These are phyloP conservation scores for Neoniphon sammara DNA, from an alignment of 2,797 vertebrate genomes.

Conservation along the genomic window DNA sequence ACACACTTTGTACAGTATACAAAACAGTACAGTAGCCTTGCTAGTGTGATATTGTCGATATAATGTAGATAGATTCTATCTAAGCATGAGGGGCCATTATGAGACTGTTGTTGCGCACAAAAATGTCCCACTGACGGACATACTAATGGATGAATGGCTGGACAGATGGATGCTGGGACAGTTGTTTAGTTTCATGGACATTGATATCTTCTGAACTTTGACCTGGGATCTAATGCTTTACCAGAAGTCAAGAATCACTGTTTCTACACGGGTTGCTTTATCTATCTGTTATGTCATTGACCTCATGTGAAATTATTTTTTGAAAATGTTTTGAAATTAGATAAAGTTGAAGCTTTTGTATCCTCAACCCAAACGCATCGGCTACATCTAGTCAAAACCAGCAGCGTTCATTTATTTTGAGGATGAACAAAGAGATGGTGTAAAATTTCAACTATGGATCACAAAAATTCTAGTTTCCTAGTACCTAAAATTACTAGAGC, in stretches of 20 bases:
- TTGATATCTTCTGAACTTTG: constrained; percentile 11
- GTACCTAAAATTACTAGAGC: constrained; percentile 17
- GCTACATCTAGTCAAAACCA: constrained; percentile 11
- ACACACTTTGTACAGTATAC: constrained; percentile 13
- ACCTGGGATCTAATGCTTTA: background rate
- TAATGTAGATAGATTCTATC: background rate
- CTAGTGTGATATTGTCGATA: background rate
- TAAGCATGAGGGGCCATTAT: background rate
- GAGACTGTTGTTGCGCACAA: constrained; percentile 15
- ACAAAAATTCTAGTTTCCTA: constrained; percentile 17
- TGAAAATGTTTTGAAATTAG: background rate
- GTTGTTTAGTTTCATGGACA: background rate
- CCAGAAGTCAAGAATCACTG: background rate
- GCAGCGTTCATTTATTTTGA: constrained; percentile 12
- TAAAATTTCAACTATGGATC: background rate
- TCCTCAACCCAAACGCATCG: constrained; percentile 12
- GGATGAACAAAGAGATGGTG: background rate
- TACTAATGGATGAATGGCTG: background rate
- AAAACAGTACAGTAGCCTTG: background rate
- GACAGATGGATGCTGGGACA: background rate
- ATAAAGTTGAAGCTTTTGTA: background rate
- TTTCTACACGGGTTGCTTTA: background rate
- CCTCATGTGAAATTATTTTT: background rate
- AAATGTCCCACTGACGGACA: constrained; percentile 1
- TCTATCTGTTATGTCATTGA: background rate